phyloP scores from a whole-genome alignment of 1,140 invertebrate genomes.

The Teleopsis dalmanni region DNA sequence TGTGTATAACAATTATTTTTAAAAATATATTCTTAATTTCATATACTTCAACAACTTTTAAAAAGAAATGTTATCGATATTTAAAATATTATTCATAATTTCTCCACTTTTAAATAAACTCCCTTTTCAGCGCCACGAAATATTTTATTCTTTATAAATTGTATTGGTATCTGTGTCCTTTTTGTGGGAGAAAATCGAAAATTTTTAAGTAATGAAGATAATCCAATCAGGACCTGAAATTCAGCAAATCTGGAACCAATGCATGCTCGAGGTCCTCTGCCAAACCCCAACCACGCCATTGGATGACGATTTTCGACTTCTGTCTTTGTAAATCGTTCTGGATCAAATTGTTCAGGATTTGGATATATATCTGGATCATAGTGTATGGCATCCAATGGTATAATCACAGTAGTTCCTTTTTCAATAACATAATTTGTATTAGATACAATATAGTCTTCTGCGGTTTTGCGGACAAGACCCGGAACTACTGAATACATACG shows the following conservation, averaged over 20 bases:
- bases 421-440: conserved; percentile 35
- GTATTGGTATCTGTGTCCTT: conserved; percentile 14
- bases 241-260: conserved; percentile 44
- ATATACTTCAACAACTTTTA: too few relatives aligned
- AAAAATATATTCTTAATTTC: too few relatives aligned
- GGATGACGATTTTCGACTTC: conserved; percentile 38
- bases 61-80: neutral
- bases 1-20: too few relatives aligned
- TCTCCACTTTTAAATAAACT: conserved; percentile 26
- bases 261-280: conserved; percentile 47
- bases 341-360: conserved; percentile 51
- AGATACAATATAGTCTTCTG: conserved; percentile 42
- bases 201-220: conserved; percentile 35
- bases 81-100: conserved; percentile 13
- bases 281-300: conserved; percentile 49
- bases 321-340: conserved; percentile 48
- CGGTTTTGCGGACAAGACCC: conserved; percentile 43
- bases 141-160: neutral
- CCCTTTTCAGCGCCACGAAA: neutral
- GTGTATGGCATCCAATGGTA: conserved; percentile 53
- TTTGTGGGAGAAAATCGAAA: conserved; percentile 20
- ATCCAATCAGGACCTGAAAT: conserved; percentile 37
- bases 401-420: conserved; percentile 40
- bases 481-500: conserved; percentile 40
- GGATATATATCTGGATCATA: conserved; percentile 48